Evolutionary conservation across 2,113 vertebrate species (phyloP).

Genomic region (Orientallactaga bullata): DNA sequence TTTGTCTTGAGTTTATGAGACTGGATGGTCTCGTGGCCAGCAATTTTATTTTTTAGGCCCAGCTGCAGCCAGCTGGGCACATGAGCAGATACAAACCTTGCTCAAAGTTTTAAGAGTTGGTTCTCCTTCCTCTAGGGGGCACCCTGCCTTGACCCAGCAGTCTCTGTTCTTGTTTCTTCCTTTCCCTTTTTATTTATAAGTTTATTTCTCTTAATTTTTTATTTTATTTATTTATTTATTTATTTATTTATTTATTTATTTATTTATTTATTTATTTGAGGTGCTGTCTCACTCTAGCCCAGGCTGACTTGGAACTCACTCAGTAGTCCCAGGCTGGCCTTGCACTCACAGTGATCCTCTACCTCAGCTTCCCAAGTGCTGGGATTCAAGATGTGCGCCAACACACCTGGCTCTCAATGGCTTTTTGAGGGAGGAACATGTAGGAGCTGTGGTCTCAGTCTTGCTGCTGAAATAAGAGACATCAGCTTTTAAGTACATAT

Average conservation of each 20-base stretch:
- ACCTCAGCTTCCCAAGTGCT: no score
- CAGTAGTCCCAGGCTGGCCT: no score
- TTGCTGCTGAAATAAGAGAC: background rate
- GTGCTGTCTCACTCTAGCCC: no score
- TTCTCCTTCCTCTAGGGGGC: background rate
- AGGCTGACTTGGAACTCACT: no score
- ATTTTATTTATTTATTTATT: no score
- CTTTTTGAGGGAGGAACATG: background rate
- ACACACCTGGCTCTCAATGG: background rate
- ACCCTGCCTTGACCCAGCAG: background rate
- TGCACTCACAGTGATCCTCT: no score
- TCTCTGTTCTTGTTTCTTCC: background rate
- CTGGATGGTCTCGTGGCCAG: background rate
- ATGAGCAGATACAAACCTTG: background rate
- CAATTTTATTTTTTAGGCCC: background rate
- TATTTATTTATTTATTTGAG: no score
- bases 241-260: no score
- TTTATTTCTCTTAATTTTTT: background rate
- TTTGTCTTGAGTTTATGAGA: slow-evolving; percentile 15
- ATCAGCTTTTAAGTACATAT: background rate
- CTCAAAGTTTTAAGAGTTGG: background rate
- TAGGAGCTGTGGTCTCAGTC: background rate
- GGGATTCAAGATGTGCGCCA: no score
- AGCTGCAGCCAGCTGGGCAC: background rate
- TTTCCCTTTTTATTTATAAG: background rate